Base-by-base conservation (phyloP, 2,113 vertebrate species). In the Mustela nigripes region DNA sequence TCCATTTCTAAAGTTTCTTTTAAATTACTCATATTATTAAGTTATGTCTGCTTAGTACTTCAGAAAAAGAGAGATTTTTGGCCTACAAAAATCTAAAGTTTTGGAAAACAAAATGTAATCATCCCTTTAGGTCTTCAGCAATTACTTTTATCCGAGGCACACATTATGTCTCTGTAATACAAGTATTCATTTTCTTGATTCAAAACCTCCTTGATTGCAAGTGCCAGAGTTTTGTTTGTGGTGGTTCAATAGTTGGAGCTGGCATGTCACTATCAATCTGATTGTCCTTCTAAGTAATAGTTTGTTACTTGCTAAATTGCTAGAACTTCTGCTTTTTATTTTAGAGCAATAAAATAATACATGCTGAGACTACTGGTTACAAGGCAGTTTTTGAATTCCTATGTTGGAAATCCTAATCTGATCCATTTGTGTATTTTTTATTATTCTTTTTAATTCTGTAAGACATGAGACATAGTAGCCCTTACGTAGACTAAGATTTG, bases 121-220 rank as follows among this genome's bases (percentile, higher is more conserved):
- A 96, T 95, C 42, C 4, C 56, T 97, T 60, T 95, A 97, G 63
- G 62, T 97, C 80, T 74, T 93, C 48, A 98, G 22, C 28, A 97
- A 80, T 98, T 97, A 84, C 45, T 97, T 97, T 86, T 98, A 95
- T 96, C 78, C 91, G 65, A 96, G 63, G 56, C 58, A 91, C 15
- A 86, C 42, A 98, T 95, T 98, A 73, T 94, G 9, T 69, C 48
- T 97, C 87, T 79, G 39, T 91, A 98, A 98, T 94, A 85, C 9
- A 98, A 96, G 98, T 96, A 90, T 48, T 89, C 2, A 85, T 98
- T 98, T 98, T 95, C 93, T 96, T 85, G 1, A 92, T 98, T 98
- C 94, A 96, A 96, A 98, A 91, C 22, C 28, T 18, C 4, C 71
- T 78, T 98, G 95, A 98, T 94, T 98, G 48, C 53, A 97, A n/a